These are phyloP conservation scores for Drosophila pullipes DNA, from an alignment of 2,888 invertebrate species.

Conservation along the genomic window DNA sequence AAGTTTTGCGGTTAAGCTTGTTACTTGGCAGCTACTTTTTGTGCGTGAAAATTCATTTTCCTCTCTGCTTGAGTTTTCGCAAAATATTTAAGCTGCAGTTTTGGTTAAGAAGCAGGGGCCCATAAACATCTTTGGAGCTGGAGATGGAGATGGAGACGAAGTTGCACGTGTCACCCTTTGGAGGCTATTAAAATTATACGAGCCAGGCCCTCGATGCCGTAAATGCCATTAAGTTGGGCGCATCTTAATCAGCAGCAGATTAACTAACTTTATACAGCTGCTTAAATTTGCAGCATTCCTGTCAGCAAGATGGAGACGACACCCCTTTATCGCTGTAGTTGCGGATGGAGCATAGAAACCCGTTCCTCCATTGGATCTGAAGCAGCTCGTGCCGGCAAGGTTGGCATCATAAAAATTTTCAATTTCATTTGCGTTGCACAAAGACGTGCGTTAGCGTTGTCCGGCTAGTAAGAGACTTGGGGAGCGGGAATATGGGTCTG, in stretches of 20 bases:
- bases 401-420: constrained; percentile 79
- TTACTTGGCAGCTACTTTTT: constrained; percentile 78
- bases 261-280: constrained; percentile 77
- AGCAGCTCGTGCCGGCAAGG: constrained; percentile 21
- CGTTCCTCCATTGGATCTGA: constrained; percentile 1
- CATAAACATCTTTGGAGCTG: constrained; percentile 46
- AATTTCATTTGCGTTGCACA: constrained; percentile 75
- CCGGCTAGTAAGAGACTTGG: constrained; percentile 9
- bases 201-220: constrained; percentile 51
- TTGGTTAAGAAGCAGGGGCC: constrained; percentile 38
- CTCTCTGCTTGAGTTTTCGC: constrained; percentile 42
- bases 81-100: constrained; percentile 70
- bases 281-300: constrained; percentile 70
- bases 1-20: constrained; percentile 78
- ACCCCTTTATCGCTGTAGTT: neutral
- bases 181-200: constrained; percentile 70
- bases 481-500: neutral
- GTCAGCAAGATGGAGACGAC: neutral
- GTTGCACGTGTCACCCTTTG: constrained; percentile 61
- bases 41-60: constrained; percentile 45
- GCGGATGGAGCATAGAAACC: neutral
- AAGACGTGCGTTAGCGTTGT: constrained; percentile 55
- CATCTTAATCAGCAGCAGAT: constrained; percentile 73
- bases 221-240: constrained; percentile 64
- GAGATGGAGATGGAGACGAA: constrained; percentile 3